phyloP scores from a whole-genome alignment of 2,888 invertebrate species.

The Gortyna flavago region DNA sequence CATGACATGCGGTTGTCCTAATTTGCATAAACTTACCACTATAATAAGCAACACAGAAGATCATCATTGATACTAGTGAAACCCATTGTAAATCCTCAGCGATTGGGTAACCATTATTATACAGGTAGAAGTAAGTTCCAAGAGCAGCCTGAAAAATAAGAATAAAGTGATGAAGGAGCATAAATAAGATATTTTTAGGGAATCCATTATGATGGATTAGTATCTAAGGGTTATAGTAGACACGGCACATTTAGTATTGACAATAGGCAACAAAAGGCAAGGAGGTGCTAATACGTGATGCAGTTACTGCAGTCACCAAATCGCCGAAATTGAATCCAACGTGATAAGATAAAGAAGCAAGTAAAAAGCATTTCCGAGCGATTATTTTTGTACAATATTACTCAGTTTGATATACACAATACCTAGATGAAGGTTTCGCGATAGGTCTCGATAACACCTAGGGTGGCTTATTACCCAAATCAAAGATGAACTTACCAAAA shows the following conservation, averaged over 20 bases:
- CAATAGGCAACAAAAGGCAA: not conserved
- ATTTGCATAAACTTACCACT: constrained; percentile 37
- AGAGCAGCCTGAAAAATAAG: constrained; percentile 5
- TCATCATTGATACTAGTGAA: constrained; percentile 69
- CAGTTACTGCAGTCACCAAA: not conserved
- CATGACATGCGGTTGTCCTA: not conserved
- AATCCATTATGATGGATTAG: too few relatives aligned
- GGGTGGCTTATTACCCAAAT: not conserved
- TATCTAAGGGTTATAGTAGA: too few relatives aligned
- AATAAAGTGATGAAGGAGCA: not conserved
- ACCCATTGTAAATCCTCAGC: constrained; percentile 56
- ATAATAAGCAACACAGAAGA: constrained; percentile 73
- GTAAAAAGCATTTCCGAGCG: not conserved
- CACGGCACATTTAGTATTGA: not conserved
- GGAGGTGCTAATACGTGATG: not conserved
- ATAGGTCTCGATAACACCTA: not conserved
- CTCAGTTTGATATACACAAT: not conserved
- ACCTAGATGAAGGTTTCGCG: not conserved
- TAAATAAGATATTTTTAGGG: too few relatives aligned
- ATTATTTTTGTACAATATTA: not conserved
- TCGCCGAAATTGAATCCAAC: not conserved
- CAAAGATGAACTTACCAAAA: constrained; percentile 71
- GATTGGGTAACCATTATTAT: not conserved
- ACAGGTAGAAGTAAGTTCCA: constrained; percentile 8
- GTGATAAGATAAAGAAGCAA: not conserved